Percentiles rank a stretch among this genome's conserved stretches.
Evolutionary conservation across 23 tunicate species (phyloP).

Genomic region (Botrylloides violaceus): DNA sequence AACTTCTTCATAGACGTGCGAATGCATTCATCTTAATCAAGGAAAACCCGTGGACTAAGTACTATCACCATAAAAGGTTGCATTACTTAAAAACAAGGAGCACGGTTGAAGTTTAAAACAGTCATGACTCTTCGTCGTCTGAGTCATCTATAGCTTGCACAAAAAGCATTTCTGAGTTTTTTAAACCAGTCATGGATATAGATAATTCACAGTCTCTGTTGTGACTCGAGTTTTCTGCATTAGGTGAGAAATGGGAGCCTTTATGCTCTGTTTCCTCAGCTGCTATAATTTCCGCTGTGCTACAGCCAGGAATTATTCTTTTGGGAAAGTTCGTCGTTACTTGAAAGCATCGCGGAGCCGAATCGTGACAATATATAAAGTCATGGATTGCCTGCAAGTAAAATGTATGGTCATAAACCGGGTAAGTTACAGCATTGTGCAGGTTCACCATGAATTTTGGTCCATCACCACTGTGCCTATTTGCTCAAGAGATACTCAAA

Average conservation of each 20-base stretch:
- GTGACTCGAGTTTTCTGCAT: neutral
- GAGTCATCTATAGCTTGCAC: conserved; percentile 40
- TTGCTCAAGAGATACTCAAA: neutral
- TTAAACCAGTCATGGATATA: conserved; percentile 36
- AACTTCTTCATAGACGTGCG: too few species aligned
- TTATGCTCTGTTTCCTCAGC: neutral
- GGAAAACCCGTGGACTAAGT: neutral
- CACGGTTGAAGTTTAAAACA: neutral
- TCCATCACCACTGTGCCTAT: neutral
- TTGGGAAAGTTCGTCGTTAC: conserved; percentile 65
- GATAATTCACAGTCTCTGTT: neutral
- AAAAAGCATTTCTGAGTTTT: conserved; percentile 41
- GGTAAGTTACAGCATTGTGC: neutral
- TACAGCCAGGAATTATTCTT: conserved; percentile 58
- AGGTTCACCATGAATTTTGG: neutral
- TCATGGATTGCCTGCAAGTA: conserved; percentile 71
- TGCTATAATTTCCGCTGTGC: conserved; percentile 35
- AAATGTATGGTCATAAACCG: too few species aligned
- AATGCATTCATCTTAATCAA: too few species aligned
- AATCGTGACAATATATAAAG: conserved; percentile 68
- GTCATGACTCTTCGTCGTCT: conserved; percentile 32
- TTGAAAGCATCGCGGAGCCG: conserved; percentile 50
- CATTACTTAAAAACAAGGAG: neutral
- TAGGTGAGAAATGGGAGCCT: neutral
- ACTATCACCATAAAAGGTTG: neutral